Conservation (phyloP, 2,113 vertebrate genomes). For the Ibidorhyncha struthersii region DNA sequence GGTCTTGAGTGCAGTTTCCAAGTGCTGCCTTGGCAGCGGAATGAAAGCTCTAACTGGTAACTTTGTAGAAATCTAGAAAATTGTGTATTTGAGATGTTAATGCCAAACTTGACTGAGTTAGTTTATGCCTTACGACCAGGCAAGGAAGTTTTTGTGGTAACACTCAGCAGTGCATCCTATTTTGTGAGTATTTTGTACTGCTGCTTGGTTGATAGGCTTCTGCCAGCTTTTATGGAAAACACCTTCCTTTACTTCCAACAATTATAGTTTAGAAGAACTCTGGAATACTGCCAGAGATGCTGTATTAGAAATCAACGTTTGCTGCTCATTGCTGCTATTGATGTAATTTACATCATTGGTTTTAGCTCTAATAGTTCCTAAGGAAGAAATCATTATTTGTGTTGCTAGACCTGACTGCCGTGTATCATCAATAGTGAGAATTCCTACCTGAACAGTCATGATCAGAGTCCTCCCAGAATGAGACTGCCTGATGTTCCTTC, state of each 20-base stretch:
- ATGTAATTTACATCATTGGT: fast-evolving
- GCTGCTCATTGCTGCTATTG: not conserved
- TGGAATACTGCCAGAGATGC: not conserved
- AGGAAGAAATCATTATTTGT: not conserved
- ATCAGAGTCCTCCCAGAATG: not conserved
- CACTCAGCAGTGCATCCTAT: not conserved
- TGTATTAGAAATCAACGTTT: not conserved
- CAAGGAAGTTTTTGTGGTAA: not conserved
- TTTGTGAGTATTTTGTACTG: not conserved
- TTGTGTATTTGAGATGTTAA: not conserved
- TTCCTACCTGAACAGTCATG: not conserved
- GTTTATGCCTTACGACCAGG: not conserved
- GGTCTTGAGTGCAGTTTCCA: not conserved
- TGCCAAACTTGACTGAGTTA: not conserved
- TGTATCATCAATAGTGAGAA: not conserved
- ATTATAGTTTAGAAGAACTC: not conserved
- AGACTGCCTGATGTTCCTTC: not conserved
- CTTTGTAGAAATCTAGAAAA: not conserved
- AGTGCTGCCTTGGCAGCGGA: fast-evolving
- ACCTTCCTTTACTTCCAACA: not conserved
- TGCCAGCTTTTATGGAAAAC: not conserved
- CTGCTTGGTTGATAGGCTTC: not conserved
- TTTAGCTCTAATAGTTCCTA: not conserved
- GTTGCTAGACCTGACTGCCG: not conserved
- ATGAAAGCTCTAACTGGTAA: not conserved